Conservation (phyloP, 2,888 invertebrate species). For the Plagodis pulveraria region DNA sequence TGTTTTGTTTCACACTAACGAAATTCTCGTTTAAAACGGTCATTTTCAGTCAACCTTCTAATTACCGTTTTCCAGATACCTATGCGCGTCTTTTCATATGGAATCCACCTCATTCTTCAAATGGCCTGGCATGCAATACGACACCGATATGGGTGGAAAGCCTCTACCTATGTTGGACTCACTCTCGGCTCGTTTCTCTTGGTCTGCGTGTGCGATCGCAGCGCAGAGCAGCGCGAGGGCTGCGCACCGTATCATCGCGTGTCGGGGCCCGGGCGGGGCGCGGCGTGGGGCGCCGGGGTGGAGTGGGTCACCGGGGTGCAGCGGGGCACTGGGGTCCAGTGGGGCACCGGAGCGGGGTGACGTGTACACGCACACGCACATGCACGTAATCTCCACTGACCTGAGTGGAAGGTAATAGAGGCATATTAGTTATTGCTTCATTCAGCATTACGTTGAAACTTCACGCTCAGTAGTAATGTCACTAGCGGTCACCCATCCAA, state of each 20-base stretch:
- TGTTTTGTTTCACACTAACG: too few relatives aligned
- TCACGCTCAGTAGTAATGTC: too few relatives aligned
- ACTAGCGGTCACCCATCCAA: too few relatives aligned
- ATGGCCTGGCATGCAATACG: neutral
- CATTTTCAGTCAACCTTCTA: too few relatives aligned
- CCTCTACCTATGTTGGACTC: slow-evolving; percentile 31
- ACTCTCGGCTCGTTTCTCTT: slow-evolving; percentile 57
- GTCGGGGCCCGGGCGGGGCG: slow-evolving; percentile 5
- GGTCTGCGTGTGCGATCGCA: slow-evolving; percentile 37
- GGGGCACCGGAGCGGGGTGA: slow-evolving; percentile 2
- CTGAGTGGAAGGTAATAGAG: neutral
- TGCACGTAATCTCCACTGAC: neutral
- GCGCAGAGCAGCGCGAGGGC: slow-evolving; percentile 49
- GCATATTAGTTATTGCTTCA: too few relatives aligned
- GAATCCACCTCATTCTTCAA: neutral
- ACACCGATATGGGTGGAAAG: slow-evolving; percentile 1
- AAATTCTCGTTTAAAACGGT: too few relatives aligned
- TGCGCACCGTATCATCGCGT: slow-evolving; percentile 23
- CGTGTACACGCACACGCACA: slow-evolving; percentile 5
- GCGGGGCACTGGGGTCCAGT: neutral
- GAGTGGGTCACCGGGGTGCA: slow-evolving; percentile 1
- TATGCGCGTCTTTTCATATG: too few relatives aligned
- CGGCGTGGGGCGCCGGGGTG: slow-evolving; percentile 1
- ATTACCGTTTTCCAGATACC: too few relatives aligned
- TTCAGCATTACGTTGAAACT: too few relatives aligned